These are phyloP conservation scores for Papilio machaon DNA, from an alignment of 1,140 invertebrate genomes.

Conservation along the genomic window DNA sequence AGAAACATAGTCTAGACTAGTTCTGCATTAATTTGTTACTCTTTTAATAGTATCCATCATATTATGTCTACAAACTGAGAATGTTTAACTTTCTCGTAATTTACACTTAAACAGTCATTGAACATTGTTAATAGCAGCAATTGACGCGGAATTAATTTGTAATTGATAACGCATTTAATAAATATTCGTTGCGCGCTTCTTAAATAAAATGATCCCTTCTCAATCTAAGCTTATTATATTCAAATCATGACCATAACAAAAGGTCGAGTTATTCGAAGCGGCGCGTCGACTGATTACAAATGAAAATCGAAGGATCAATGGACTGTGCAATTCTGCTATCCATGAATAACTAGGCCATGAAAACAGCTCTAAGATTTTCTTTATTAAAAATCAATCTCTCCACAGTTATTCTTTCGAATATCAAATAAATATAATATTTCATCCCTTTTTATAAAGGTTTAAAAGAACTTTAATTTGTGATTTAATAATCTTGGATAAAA, in stretches of 20 bases:
- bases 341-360: conserved; percentile 3
- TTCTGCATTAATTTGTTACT: no score
- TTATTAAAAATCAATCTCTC: neutral
- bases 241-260: conserved; percentile 15
- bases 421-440: neutral
- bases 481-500: neutral
- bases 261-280: conserved; percentile 14
- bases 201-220: conserved; percentile 4
- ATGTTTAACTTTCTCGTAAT: no score
- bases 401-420: neutral
- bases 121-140: no score
- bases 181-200: neutral
- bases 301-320: conserved; percentile 11
- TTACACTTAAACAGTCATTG: no score
- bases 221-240: conserved; percentile 18
- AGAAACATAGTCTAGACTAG: no score
- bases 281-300: conserved; percentile 6
- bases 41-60: no score
- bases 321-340: conserved; percentile 1
- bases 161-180: neutral
- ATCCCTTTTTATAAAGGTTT: neutral
- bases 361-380: conserved; percentile 6
- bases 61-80: no score
- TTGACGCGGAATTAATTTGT: no score
- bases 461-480: neutral